phyloP scores from a whole-genome alignment of 1,140 invertebrate species.

The Armadillidium nasatum region DNA sequence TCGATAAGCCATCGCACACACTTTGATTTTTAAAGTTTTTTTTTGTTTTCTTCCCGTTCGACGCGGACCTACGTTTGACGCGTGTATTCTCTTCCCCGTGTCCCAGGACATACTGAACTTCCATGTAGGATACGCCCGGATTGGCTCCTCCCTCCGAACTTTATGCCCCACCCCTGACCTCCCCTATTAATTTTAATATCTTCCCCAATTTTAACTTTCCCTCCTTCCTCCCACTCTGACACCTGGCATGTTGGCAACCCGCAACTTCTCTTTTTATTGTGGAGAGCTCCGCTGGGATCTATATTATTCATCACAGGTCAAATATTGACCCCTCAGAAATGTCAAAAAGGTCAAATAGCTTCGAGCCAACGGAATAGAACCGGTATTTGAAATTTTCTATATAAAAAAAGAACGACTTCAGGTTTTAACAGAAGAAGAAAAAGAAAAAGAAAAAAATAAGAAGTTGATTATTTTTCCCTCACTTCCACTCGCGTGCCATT shows the following conservation, averaged over 20 bases:
- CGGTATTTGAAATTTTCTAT: too few relatives aligned
- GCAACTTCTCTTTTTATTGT: not conserved
- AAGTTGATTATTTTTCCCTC: too few relatives aligned
- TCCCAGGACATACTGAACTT: conserved; percentile 3
- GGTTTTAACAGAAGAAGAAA: too few relatives aligned
- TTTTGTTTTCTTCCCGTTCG: not conserved
- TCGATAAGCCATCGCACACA: too few relatives aligned
- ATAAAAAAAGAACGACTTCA: too few relatives aligned
- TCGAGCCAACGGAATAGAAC: too few relatives aligned
- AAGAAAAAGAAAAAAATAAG: too few relatives aligned
- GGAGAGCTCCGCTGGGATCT: not conserved
- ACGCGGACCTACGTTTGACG: too few relatives aligned
- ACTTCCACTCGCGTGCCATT: too few relatives aligned
- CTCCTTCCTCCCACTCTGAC: not conserved
- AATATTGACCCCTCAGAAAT: not conserved
- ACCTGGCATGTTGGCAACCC: not conserved
- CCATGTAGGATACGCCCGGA: not conserved
- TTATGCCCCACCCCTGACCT: not conserved
- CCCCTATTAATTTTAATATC: not conserved
- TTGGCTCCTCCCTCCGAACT: not conserved
- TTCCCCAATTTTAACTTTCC: not conserved
- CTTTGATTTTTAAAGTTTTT: too few relatives aligned
- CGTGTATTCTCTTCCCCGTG: not conserved
- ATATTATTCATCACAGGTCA: not conserved
- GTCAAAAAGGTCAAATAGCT: too few relatives aligned